These are phyloP conservation scores for Aurelia sp. DNA, from an alignment of 30 jellyfish, hydroid and myxozoan species.

Conservation along the genomic window DNA sequence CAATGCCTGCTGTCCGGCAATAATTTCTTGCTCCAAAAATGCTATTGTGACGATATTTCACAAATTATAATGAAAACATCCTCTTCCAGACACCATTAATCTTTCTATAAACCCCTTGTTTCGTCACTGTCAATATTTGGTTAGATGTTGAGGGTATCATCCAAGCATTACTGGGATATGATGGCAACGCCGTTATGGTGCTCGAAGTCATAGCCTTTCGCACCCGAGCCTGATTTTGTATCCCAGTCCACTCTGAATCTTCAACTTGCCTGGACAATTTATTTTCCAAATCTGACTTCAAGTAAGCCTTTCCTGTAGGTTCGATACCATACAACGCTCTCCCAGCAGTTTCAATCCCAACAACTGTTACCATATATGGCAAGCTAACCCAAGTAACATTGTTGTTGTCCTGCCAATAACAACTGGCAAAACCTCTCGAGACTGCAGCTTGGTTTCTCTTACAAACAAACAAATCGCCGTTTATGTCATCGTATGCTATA, in stretches of 20 bases:
- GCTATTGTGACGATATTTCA: no score
- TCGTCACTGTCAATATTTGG: conserved; percentile 9
- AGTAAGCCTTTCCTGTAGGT: conserved; percentile 7
- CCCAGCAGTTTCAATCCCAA: conserved; percentile 24
- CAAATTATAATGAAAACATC: not conserved
- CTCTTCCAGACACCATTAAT: conserved; percentile 12
- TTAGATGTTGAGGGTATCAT: conserved; percentile 7
- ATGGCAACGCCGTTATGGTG: not conserved
- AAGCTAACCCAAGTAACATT: conserved; percentile 6
- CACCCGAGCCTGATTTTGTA: conserved; percentile 12
- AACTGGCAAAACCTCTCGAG: not conserved
- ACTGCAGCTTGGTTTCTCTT: not conserved
- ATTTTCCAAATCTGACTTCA: not conserved
- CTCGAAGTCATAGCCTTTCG: not conserved
- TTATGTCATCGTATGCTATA: conserved; percentile 32
- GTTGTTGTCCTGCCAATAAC: conserved; percentile 8
- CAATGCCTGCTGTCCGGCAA: no score
- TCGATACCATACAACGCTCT: conserved; percentile 6
- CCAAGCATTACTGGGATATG: not conserved
- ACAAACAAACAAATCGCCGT: conserved; percentile 21
- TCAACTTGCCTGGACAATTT: conserved; percentile 3
- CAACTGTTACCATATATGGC: conserved; percentile 10
- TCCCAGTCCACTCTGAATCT: conserved; percentile 25
- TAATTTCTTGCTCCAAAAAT: no score
- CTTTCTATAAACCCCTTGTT: not conserved